Conservation (phyloP, 2,888 invertebrate species). For the Phoronis australis region DNA sequence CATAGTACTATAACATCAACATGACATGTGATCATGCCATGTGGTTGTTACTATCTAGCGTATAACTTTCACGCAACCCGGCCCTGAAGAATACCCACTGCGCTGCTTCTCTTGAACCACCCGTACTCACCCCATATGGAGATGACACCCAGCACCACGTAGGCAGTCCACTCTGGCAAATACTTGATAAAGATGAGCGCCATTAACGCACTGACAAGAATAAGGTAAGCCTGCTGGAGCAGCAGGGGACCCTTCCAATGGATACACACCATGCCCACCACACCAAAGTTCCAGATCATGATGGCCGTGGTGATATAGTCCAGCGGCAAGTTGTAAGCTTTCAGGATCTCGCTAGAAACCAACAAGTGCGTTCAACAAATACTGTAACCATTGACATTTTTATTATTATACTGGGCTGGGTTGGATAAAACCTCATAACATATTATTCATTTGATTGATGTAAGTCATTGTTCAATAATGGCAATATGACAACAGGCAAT, state of each 20-base stretch:
- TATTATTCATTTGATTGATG: no score
- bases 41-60: no score
- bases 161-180: slow-evolving; percentile 97
- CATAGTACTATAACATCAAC: no score
- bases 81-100: no score
- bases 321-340: slow-evolving; percentile 92
- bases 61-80: no score
- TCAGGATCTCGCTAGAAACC: slow-evolving; percentile 77
- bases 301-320: slow-evolving; percentile 84
- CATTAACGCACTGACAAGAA: slow-evolving; percentile 95
- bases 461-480: no score
- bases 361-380: no score
- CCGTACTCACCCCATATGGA: slow-evolving; percentile 83
- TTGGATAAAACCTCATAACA: no score
- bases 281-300: slow-evolving; percentile 95
- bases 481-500: no score
- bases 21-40: no score
- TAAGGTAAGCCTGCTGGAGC: slow-evolving; percentile 87
- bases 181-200: slow-evolving; percentile 98
- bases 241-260: slow-evolving; percentile 97
- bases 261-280: slow-evolving; percentile 89
- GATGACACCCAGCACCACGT: slow-evolving; percentile 93
- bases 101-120: no score
- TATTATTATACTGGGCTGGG: not conserved
- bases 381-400: not conserved